Evolutionary conservation across 2,797 vertebrate species (phyloP), one percentile per base, ranked within the genome.

Genomic region (Avahi laniger): DNA sequence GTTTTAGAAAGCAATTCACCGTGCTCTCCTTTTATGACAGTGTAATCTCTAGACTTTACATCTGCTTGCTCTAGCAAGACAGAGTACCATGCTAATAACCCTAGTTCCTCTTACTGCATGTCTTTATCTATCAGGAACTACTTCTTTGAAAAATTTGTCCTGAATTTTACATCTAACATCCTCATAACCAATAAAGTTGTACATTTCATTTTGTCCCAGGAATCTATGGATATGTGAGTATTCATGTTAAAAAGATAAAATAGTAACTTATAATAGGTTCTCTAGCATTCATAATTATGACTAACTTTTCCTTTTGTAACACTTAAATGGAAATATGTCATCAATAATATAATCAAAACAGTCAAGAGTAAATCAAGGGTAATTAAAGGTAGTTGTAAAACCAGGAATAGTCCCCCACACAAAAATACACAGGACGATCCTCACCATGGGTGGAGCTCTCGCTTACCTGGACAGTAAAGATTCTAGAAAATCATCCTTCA

Each of bases 401-500:
- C 12, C 43, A 86, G 57, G 10, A 85, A 87, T 35, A 43, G 70
- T 73, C 17, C 9, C 69, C 28, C 26, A 91, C 96, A 90, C 50
- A 96, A 97, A 97, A 76, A 9, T 35, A 75, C 26, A 13, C 7
- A 92, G 46, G 35, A 91, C 28, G 89, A 61, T 67, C n/a, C 54
- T 59, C 65, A 72, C 82, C 33, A 85, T 94, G 30, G 30, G 20
- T 72, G 30, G 54, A 12, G 48, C 41, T 48, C 61, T 97, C 7
- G 98, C 99, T 99, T 99, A 99, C 99, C 97, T 98, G 48, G 98
- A 93, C 57, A 99, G 96, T 95, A 99, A 97, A 93, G 95, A 63
- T 93, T 80, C 96, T 11, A 99, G 98, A 97, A 99, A 97, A 76
- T 99, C 99, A 97, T 99, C 98, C 57, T 96, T 94, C 97, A 99